Conservation (phyloP, 2,888 invertebrate genomes). For the Drosophila rellima region DNA sequence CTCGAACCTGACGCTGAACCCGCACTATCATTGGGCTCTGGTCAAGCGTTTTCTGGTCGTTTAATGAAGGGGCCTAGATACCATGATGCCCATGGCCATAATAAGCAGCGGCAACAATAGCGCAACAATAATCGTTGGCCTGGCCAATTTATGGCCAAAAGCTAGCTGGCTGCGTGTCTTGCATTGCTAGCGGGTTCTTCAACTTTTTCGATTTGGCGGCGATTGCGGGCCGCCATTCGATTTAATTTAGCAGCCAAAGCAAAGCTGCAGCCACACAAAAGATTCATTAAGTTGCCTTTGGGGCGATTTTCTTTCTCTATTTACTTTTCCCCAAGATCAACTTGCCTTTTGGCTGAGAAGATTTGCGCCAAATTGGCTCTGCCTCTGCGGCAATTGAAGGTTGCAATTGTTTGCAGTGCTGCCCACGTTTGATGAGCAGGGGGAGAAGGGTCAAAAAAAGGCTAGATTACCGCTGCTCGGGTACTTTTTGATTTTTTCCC, state of each 20-base stretch:
- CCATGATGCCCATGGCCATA: conserved; percentile 53
- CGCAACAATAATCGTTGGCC: conserved; percentile 22
- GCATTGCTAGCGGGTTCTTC: conserved; percentile 11
- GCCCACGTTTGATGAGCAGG: not conserved
- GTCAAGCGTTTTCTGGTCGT: conserved; percentile 37
- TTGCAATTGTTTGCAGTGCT: conserved; percentile 1
- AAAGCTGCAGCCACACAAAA: conserved; percentile 44
- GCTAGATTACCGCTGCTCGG: not conserved
- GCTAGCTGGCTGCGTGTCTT: conserved; percentile 51
- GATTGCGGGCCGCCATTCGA: conserved; percentile 59
- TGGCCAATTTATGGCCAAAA: conserved; percentile 69
- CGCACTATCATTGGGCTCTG: conserved; percentile 22
- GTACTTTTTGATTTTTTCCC: not conserved
- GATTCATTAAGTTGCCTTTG: conserved; percentile 72
- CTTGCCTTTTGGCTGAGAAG: conserved; percentile 53
- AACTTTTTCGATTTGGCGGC: conserved; percentile 68
- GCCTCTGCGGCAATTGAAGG: conserved; percentile 19
- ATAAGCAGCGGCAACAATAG: conserved; percentile 60
- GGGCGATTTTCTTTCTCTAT: conserved; percentile 59
- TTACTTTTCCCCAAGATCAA: conserved; percentile 79
- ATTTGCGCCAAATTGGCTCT: conserved; percentile 72
- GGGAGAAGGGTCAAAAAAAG: too few species aligned
- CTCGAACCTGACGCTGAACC: conserved; percentile 60
- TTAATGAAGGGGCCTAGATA: conserved; percentile 76
- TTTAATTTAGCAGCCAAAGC: conserved; percentile 68